Conservation (phyloP, 2,888 invertebrate genomes). For the Brenthis ino region DNA sequence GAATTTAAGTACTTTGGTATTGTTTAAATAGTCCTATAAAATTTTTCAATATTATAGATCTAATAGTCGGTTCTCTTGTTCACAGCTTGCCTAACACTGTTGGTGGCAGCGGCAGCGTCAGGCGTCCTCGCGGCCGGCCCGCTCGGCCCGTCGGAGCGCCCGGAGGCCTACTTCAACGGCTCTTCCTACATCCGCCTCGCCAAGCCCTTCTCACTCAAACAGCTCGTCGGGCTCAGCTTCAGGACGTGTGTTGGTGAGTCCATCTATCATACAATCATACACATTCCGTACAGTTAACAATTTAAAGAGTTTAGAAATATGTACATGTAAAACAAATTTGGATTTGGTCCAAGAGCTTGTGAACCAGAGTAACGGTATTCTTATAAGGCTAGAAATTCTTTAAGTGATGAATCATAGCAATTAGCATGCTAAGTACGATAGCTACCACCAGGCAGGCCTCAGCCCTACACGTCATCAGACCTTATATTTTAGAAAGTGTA, state of each 20-base stretch:
- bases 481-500: too few relatives aligned
- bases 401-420: too few relatives aligned
- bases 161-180: slow-evolving; percentile 93
- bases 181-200: slow-evolving; percentile 88
- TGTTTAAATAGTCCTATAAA: not conserved
- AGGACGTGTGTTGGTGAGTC: slow-evolving; percentile 88
- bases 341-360: too few relatives aligned
- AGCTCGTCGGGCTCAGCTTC: slow-evolving; percentile 91
- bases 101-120: slow-evolving; percentile 46
- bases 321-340: too few relatives aligned
- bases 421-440: too few relatives aligned
- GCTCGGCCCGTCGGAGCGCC: slow-evolving; percentile 83
- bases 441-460: too few relatives aligned
- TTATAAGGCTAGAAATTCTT: too few relatives aligned
- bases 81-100: slow-evolving; percentile 46
- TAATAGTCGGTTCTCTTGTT: slow-evolving; percentile 26
- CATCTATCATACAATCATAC: too few relatives aligned
- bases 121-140: slow-evolving; percentile 56
- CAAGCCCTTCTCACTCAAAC: slow-evolving; percentile 88
- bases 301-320: too few relatives aligned
- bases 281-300: too few relatives aligned
- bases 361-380: too few relatives aligned
- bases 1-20: not conserved
- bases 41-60: not conserved
- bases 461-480: too few relatives aligned